Percentiles rank a stretch among this genome's conserved stretches.
These are phyloP conservation scores for Timandra comae DNA, from an alignment of 2,888 invertebrate species.

Conservation along the genomic window DNA sequence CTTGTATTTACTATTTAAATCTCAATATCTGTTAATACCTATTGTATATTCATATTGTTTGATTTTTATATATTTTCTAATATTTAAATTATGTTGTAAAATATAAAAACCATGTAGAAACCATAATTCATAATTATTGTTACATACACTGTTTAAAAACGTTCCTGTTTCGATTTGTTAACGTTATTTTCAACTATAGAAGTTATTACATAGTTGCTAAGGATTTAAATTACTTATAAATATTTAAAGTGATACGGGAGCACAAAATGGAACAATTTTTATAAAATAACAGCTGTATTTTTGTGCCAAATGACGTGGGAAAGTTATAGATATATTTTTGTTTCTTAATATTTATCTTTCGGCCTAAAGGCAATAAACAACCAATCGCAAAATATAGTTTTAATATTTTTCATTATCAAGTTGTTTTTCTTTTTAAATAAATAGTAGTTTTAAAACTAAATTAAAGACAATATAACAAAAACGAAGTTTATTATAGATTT, in stretches of 20 bases:
- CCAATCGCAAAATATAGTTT: too few species aligned
- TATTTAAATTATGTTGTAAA: conserved; percentile 8
- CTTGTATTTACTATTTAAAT: background rate
- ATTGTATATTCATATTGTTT: background rate
- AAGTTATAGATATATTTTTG: conserved; percentile 4
- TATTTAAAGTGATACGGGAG: conserved; percentile 37
- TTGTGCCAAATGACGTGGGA: conserved; percentile 33
- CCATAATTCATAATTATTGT: too few species aligned
- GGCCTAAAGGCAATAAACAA: conserved; percentile 22
- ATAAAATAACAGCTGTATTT: conserved; percentile 24
- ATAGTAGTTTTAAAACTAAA: conserved; percentile 2
- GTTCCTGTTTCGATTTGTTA: conserved; percentile 67
- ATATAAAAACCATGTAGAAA: too few species aligned
- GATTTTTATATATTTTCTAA: background rate
- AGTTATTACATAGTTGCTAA: conserved; percentile 6
- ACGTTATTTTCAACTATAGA: conserved; percentile 28
- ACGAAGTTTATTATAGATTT: conserved; percentile 25
- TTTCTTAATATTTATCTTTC: background rate
- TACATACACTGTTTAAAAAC: too few species aligned
- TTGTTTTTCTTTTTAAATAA: background rate
- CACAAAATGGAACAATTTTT: conserved; percentile 52
- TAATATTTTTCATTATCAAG: too few species aligned
- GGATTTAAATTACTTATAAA: background rate
- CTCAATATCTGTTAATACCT: background rate
- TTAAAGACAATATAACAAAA: conserved; percentile 42